Base-by-base conservation (phyloP, 2,888 invertebrate species). In the Quadriops clusia region DNA sequence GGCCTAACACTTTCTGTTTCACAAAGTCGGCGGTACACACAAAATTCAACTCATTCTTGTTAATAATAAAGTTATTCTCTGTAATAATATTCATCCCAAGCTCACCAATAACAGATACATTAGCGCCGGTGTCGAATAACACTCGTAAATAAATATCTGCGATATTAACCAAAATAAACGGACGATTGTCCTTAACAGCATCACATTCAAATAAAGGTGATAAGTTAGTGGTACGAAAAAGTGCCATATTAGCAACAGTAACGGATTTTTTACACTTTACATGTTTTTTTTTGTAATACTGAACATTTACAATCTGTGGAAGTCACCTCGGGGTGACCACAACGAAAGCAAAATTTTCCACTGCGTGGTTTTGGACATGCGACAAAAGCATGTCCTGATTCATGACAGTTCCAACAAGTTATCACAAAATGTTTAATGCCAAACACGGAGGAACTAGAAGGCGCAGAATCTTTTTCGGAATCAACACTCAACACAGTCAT, bases 361-460 rank as follows among this genome's bases (percentile, higher is more conserved):
- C 12, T 17, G 8, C 18, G 17, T 3, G 12, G 4, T 12, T 9
- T 10, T 10, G 4, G 15, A 14, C 32, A 32, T 6, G 14, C n/a
- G 12, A 11, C 6, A 15, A 26, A 27, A 3, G 7, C 11, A 11
- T 32, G 32, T 3, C 27, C 32, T 4, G 7, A 7, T 20, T 32
- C 16, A 10, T 20, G 5, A 17, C 32, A 32, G 17, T 27, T 32
- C 32, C 32, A 32, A 13, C 32, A 32, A 23, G 7, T n/a, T n/a
- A n/a, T n/a, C n/a, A n/a, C n/a, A n/a, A n/a, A n/a, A n/a, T n/a
- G n/a, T n/a, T n/a, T n/a, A n/a, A n/a, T n/a, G n/a, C n/a, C n/a
- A n/a, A n/a, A n/a, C n/a, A n/a, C n/a, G 2, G 14, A 23, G 12
- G n/a, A 11, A 29, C n/a, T 20, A 22, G 21, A 13, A n/a, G 23